A percentile compares a stretch with the other conserved stretches of the same genome.
Evolutionary conservation across 2,888 invertebrate species (phyloP).

Genomic region (Dione vanillae): DNA sequence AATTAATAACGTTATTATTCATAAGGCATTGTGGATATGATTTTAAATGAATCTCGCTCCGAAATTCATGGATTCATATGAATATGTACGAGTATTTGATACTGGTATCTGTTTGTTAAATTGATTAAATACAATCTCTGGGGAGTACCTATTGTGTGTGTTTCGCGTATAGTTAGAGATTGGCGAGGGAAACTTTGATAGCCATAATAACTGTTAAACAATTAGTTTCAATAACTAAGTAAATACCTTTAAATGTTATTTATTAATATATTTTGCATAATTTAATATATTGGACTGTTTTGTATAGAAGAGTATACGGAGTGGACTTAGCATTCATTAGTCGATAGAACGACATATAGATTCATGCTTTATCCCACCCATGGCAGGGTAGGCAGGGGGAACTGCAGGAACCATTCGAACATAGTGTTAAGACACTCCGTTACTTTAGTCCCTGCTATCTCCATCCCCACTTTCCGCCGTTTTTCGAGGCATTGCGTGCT

Average conservation of each 20-base stretch:
- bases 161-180: conserved; percentile 4
- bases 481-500: too few species aligned
- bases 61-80: conserved; percentile 34
- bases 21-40: conserved; percentile 20
- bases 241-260: not conserved
- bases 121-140: conserved; percentile 29
- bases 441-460: too few species aligned
- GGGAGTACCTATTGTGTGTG: conserved; percentile 1
- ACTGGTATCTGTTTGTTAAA: conserved; percentile 28
- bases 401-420: too few species aligned
- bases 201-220: not conserved
- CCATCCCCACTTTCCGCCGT: too few species aligned
- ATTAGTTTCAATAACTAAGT: not conserved
- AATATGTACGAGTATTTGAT: conserved; percentile 29
- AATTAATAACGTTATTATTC: conserved; percentile 21
- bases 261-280: not conserved
- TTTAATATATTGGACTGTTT: too few species aligned
- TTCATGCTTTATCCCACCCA: too few species aligned
- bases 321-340: too few species aligned
- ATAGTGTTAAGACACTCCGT: too few species aligned
- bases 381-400: too few species aligned
- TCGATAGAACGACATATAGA: too few species aligned
- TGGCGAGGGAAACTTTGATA: not conserved
- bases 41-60: conserved; percentile 33
- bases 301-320: too few species aligned